phyloP scores from a whole-genome alignment of 2,113 vertebrate species.

The Actenoides lindsayi region DNA sequence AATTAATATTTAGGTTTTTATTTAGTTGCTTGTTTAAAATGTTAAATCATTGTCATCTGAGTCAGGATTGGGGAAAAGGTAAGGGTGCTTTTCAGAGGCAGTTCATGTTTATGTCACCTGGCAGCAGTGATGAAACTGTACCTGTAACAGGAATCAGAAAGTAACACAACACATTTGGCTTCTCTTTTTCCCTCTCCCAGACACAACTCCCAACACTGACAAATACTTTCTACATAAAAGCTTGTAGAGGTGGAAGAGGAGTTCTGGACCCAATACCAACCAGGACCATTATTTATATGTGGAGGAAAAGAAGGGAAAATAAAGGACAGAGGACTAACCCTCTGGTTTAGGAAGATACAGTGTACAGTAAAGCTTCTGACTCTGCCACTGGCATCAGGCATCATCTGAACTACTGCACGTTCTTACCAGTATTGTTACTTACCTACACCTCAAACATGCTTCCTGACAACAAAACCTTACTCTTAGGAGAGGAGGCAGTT shows the following conservation, averaged over 20 bases:
- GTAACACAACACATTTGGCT: neutral
- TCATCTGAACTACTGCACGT: neutral
- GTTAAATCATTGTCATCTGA: neutral
- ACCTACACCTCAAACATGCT: neutral
- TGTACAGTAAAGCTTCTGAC: neutral
- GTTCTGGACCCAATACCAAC: neutral
- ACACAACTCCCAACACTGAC: neutral
- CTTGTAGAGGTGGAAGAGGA: neutral
- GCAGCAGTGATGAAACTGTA: neutral
- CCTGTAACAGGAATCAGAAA: neutral
- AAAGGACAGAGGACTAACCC: neutral
- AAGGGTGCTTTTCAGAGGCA: neutral
- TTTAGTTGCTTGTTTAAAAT: neutral
- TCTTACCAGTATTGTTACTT: neutral
- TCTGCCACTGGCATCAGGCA: neutral
- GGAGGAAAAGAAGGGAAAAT: neutral
- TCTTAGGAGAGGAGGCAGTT: neutral
- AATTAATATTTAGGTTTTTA: neutral
- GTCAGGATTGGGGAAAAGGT: neutral
- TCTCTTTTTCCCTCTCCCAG: neutral
- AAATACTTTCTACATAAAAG: neutral
- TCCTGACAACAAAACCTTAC: neutral
- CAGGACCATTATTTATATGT: neutral
- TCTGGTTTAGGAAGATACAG: neutral
- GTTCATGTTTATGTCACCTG: neutral